Evolutionary conservation across 2,888 invertebrate genomes (phyloP), one percentile per base, ranked within the genome.

Genomic region (Eristalis intricaria): DNA sequence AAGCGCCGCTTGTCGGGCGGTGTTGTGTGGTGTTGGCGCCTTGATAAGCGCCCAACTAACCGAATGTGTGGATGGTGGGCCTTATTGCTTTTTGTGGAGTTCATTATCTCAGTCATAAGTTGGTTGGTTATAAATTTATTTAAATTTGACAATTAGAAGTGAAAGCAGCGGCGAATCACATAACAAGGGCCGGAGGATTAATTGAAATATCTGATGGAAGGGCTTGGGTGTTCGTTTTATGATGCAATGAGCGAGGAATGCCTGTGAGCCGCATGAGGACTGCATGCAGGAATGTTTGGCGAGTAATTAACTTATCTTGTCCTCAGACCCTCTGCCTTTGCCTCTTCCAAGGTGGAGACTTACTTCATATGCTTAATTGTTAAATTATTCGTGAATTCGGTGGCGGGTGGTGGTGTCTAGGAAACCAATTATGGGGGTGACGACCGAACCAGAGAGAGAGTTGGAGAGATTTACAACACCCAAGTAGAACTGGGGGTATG

Each of bases 161-260:
- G 50, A 50, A 70, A 70, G 32, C 40, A 76, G 19, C n/a, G 38
- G 69, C 26, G 15, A 82, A 29, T 43, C 69, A 68, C 40, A 50
- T 23, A 23, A n/a, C 63, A 32, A 26, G n/a, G 60, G 75, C 58
- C 26, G 8, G 60, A 23, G 58, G 43, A 70, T 76, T 76, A 76
- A 82, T 82, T 82, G 82, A 82, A 82, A 70, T 82, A 82, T 82
- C 81, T 81, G 56, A 69, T 68, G 61, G 63, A 40, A 40, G 50
- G 58, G 19, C 13, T 11, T 11, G 64, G 60, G 71, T 71, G 78
- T 71, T 78, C 78, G 70, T 71, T 78, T 77, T 69, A 77, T 69
- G 61, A 50, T 69, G 65, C 70, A 64, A 79, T 71, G 40, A 65
- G 71, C 15, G n/a, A 11, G 60, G 13, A 22, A 70, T 29, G 15